A percentile compares a stretch with the other conserved stretches of the same genome.
These are phyloP conservation scores for Macaria notata DNA, from an alignment of 2,888 invertebrate species.

Conservation along the genomic window DNA sequence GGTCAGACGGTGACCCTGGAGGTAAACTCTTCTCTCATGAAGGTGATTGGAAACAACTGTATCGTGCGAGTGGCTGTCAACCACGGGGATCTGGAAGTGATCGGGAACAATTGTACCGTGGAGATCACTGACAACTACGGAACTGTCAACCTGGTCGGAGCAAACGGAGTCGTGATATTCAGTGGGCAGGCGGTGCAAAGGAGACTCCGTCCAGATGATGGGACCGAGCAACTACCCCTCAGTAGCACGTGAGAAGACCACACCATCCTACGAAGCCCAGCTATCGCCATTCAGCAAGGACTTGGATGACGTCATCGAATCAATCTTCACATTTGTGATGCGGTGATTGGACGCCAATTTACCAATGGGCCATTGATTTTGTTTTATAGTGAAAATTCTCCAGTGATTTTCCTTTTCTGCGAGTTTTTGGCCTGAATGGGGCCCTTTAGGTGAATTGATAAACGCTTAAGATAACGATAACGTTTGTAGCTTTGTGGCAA, in stretches of 20 bases:
- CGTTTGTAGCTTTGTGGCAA: conserved; percentile 15
- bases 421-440: not conserved
- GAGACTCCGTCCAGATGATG: conserved; percentile 64
- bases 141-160: conserved; percentile 66
- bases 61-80: conserved; percentile 63
- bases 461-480: conserved; percentile 5
- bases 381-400: conserved; percentile 20
- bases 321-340: conserved; percentile 75
- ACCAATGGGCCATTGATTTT: conserved; percentile 22
- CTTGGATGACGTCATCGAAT: conserved; percentile 74
- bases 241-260: conserved; percentile 67
- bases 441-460: conserved; percentile 3
- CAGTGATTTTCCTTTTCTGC: conserved; percentile 9
- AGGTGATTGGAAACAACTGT: conserved; percentile 72
- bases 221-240: conserved; percentile 61
- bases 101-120: conserved; percentile 71
- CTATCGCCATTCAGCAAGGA: conserved; percentile 75
- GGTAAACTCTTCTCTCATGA: conserved; percentile 59
- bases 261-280: conserved; percentile 63
- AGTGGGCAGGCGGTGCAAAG: conserved; percentile 58
- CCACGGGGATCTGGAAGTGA: conserved; percentile 70
- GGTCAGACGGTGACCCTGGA: conserved; percentile 78
- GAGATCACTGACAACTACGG: conserved; percentile 68
- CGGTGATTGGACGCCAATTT: conserved; percentile 50
- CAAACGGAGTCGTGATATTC: conserved; percentile 62